A percentile compares a stretch with the other conserved stretches of the same genome.
Conservation (phyloP, 2,888 invertebrate genomes). For the Athalia cordata region DNA sequence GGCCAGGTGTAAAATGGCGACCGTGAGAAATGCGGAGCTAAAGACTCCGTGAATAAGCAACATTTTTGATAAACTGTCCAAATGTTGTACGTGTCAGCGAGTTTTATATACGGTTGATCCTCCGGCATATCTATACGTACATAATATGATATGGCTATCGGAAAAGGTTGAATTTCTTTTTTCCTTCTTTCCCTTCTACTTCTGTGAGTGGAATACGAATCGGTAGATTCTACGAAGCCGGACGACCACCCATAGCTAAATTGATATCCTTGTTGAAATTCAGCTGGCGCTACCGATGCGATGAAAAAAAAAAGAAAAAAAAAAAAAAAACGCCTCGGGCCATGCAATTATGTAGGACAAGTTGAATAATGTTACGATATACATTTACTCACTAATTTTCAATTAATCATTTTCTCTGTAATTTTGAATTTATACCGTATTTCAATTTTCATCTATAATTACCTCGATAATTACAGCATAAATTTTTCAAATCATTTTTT, state of each 20-base stretch:
- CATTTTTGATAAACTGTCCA: conserved; percentile 33
- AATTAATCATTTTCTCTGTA: no score
- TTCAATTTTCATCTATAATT: no score
- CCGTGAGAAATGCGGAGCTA: neutral
- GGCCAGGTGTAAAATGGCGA: conserved; percentile 10
- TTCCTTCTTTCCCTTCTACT: neutral
- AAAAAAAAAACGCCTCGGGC: no score
- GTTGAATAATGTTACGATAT: no score
- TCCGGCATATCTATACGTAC: neutral
- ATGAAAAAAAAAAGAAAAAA: no score
- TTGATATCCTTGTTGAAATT: conserved; percentile 3
- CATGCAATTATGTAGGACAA: no score
- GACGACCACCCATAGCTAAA: neutral
- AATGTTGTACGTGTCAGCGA: conserved; percentile 5
- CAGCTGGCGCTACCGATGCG: no score
- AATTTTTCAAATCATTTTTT: no score
- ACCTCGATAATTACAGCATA: no score
- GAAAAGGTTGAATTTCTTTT: conserved; percentile 14
- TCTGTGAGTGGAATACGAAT: conserved; percentile 23
- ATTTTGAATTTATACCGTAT: no score
- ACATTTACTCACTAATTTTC: no score
- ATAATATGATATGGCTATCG: neutral
- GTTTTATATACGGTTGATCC: conserved; percentile 24
- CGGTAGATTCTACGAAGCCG: neutral
- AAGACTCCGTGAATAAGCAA: neutral